Evolutionary conservation across 2,797 vertebrate genomes (phyloP), one percentile per base, ranked within the genome.

Genomic region (Mormyrops boulengeri): DNA sequence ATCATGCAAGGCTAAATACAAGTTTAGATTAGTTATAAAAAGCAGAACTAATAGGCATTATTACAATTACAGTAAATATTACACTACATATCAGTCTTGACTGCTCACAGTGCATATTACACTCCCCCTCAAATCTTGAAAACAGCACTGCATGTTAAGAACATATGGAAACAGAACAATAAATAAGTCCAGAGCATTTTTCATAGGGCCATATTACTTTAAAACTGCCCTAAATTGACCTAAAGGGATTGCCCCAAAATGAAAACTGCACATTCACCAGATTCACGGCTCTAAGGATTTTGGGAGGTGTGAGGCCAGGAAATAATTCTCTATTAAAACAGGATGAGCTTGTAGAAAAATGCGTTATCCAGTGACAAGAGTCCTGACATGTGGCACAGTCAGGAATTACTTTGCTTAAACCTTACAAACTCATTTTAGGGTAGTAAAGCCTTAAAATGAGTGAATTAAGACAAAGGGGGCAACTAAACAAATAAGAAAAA

Each of bases 401-500:
- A 53, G 84, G 84, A 30, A 86, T 53, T 86, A 34, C 11, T 53
- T 50, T 50, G 84, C 22, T 50, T 86, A 73, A 73, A 6, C 30
- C 11, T 38, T 73, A 38, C 22, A 14, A 17, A 80, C 73, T 44
- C 14, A 80, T 80, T 44, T 80, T 44, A 80, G 26, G 38, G 38
- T 41, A 44, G 44, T 80, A 9, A 41, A 80, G 38, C 34, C 38
- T 44, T 80, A 44, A 80, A 80, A 80, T 44, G 41, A 80, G 26
- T 44, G 41, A 38, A 50, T 52, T 52, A 80, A 80, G 14, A 19
- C 34, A 41, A 34, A 80, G 38, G 19, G 4, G 17, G 73, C 12
- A 44, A 26, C 89, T 85, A 86, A 73, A 89, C 14, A 85, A 22
- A 77, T 80, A 11, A 88, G 91, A 92, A 87, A 92, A 90, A 91